These are phyloP conservation scores for Ephialtes manifestator DNA, from an alignment of 2,888 invertebrate species.

Conservation along the genomic window DNA sequence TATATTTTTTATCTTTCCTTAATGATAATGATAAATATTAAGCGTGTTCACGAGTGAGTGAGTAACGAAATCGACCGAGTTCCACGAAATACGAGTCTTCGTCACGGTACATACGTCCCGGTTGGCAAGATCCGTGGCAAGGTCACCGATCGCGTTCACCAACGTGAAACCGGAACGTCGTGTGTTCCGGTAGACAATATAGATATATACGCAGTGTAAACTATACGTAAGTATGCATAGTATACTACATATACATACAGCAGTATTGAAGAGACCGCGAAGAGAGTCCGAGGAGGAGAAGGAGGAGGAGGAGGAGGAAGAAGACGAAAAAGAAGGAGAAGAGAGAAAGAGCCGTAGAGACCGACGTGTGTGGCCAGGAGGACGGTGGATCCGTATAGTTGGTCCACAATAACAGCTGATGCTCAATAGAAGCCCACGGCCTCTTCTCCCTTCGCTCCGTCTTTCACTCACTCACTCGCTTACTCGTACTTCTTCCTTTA, in stretches of 20 bases:
- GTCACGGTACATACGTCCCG: conserved; percentile 60
- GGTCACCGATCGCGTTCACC: conserved; percentile 60
- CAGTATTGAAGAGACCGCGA: conserved; percentile 62
- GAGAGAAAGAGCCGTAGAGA: conserved; percentile 64
- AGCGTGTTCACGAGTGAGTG: background rate
- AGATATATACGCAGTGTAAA: conserved; percentile 15
- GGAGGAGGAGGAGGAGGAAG: conserved; percentile 54
- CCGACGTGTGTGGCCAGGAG: conserved; percentile 78
- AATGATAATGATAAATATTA: conserved; percentile 3
- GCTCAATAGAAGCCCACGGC: conserved; percentile 73
- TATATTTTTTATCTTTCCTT: background rate
- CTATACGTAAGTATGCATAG: conserved; percentile 18
- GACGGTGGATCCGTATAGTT: conserved; percentile 75
- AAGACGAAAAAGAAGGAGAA: conserved; percentile 41
- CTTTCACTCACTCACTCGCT: conserved; percentile 36
- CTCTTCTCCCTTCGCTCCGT: conserved; percentile 48
- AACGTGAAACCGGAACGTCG: conserved; percentile 59
- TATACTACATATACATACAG: conserved; percentile 47
- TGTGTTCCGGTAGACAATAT: conserved; percentile 57
- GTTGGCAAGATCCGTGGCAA: conserved; percentile 63
- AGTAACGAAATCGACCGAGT: conserved; percentile 50
- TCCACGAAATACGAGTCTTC: conserved; percentile 54
- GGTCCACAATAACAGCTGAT: conserved; percentile 77
- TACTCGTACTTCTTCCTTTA: conserved; percentile 41
- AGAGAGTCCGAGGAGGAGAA: conserved; percentile 54